Base-by-base conservation (phyloP, 2,113 vertebrate species). In the Suricata suricatta region DNA sequence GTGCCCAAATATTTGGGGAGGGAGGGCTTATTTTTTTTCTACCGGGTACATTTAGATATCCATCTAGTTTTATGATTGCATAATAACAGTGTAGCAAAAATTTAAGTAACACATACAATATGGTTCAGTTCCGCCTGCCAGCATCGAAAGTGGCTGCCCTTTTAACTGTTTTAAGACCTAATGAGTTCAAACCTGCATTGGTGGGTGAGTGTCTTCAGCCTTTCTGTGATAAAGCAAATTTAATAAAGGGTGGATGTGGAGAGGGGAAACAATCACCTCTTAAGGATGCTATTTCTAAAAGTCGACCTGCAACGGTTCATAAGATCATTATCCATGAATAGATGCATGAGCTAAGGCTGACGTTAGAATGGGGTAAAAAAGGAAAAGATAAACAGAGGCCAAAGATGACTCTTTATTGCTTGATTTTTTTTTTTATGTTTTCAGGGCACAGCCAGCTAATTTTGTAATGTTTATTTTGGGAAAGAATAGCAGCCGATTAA, bases 241-340 rank as follows among this genome's bases (percentile, higher is more conserved):
- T 85, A 92, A 82, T 88, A 79, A 91, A 76, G 69, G 85, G 50
- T 96, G 88, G 74, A 79, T 82, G 50, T 92, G 52, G 87, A 82
- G 69, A 96, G 54, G 79, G 87, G 94, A 97, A 98, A 96, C 89
- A 92, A 85, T 96, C 94, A 87, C 92, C 38, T 89, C 86, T 88
- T 77, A 85, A 91, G 82, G 92, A 88, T 79, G 76, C 90, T 93
- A 68, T 97, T 95, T 88, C 87, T 95, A 95, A 97, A 96, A 96
- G 79, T 92, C 95, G 96, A 41, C 93, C 76, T 27, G 27, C 76
- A 97, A 92, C 83, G 79, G 94, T 92, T 84, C 84, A 29, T 57
- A 95, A 81, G 87, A 96, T 97, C 92, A 95, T 96, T 96, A 97
- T 96, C 95, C 97, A 77, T 93, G 95, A 97, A 96, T 95, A 97